Percentiles rank a stretch among this genome's conserved stretches.
phyloP scores from a whole-genome alignment of 2,888 invertebrate species.

The Mystacides longicornis region DNA sequence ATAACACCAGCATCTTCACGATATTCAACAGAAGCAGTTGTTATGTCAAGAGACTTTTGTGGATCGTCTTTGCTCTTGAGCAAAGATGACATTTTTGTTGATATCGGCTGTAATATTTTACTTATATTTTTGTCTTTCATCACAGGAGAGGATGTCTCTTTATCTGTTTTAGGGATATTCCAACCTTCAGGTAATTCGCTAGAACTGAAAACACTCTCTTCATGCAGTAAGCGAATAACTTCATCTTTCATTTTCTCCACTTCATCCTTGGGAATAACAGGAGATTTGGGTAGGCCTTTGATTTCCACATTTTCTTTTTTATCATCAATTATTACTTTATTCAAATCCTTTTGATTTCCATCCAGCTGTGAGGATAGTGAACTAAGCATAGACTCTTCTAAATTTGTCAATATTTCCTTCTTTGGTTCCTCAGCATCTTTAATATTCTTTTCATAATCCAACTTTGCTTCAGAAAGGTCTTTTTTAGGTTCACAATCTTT shows the following conservation, averaged over 20 bases:
- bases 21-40: background rate
- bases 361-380: background rate
- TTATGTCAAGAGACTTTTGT: background rate
- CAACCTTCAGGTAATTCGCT: background rate
- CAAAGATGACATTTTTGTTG: background rate
- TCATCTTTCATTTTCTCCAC: background rate
- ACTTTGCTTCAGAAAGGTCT: background rate
- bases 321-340: background rate
- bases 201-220: background rate
- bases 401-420: background rate
- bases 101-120: background rate
- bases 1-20: background rate
- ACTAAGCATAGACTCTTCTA: background rate
- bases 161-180: background rate
- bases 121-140: background rate
- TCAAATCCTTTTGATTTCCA: background rate
- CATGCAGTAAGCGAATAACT: background rate
- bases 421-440: background rate
- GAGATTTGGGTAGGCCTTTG: background rate
- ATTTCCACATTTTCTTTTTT: background rate
- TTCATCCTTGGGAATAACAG: background rate
- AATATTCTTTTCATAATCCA: background rate
- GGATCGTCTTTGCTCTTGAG: background rate
- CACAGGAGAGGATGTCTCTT: background rate
- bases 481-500: background rate